Evolutionary conservation across 2,797 vertebrate species (phyloP).

Genomic region (Esox lucius): DNA sequence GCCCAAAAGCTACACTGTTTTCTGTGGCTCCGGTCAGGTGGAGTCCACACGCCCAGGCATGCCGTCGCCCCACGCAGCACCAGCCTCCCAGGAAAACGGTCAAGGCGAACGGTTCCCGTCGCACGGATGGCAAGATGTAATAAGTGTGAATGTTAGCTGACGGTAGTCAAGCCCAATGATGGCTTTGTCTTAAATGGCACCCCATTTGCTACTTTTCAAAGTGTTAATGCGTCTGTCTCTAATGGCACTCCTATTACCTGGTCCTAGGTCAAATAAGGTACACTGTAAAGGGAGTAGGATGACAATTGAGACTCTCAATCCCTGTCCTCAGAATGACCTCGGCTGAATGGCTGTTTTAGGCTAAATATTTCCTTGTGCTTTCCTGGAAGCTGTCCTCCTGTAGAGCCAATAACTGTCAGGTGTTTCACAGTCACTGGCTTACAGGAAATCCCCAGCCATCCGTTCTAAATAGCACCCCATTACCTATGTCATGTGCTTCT

Average conservation of each 20-base stretch:
- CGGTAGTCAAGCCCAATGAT: not conserved
- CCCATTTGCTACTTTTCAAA: not conserved
- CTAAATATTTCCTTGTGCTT: not conserved
- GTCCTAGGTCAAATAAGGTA: too few species aligned
- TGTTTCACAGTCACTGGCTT: too few species aligned
- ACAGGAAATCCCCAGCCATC: too few species aligned
- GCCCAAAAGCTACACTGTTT: too few species aligned
- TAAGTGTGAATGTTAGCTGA: not conserved
- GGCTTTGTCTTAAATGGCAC: not conserved
- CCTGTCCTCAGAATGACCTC: not conserved
- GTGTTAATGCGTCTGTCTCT: not conserved
- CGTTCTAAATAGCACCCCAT: too few species aligned
- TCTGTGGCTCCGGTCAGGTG: too few species aligned
- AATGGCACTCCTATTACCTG: not conserved
- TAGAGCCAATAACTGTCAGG: not conserved
- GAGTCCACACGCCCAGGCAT: too few species aligned
- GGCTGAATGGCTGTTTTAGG: not conserved
- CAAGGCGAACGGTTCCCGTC: not conserved
- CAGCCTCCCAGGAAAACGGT: too few species aligned
- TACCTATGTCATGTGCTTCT: too few species aligned
- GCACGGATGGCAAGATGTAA: not conserved
- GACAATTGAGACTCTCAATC: not conserved
- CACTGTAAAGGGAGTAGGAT: conserved; percentile 4
- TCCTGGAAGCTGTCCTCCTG: not conserved
- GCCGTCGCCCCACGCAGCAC: too few species aligned